Conservation (phyloP, 1,140 invertebrate species). For the Bombus balteatus region DNA sequence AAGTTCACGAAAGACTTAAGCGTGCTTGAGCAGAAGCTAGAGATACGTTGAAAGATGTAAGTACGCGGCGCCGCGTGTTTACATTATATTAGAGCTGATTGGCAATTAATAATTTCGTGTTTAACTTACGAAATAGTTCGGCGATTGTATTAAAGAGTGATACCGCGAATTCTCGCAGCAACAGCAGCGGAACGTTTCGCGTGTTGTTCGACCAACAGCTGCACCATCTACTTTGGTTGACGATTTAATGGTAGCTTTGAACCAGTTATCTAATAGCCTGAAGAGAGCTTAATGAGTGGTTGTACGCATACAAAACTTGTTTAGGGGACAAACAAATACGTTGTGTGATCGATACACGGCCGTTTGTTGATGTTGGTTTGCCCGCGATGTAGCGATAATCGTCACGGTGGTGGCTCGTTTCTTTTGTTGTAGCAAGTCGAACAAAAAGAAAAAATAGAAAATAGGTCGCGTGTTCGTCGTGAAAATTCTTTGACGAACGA, state of each 20-base stretch:
- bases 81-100: constrained; percentile 1
- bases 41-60: background rate
- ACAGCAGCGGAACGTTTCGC: background rate
- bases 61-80: background rate
- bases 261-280: constrained; percentile 16
- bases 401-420: background rate
- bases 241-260: constrained; percentile 27
- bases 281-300: background rate
- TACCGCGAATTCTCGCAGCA: too few species aligned
- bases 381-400: background rate
- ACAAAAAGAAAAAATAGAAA: background rate
- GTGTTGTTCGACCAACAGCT: background rate
- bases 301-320: constrained; percentile 8
- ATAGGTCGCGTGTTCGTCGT: background rate
- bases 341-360: background rate
- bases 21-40: background rate
- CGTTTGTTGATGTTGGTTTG: background rate
- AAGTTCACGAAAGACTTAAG: background rate
- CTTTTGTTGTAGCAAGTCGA: background rate
- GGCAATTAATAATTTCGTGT: constrained; percentile 20
- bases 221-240: background rate
- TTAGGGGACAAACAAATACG: constrained; percentile 19
- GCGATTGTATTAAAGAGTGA: constrained; percentile 19
- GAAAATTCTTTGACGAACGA: constrained; percentile 20
- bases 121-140: constrained; percentile 14